These are phyloP conservation scores for Halcyon malimbica DNA, from an alignment of 2,113 vertebrate species.

Conservation along the genomic window DNA sequence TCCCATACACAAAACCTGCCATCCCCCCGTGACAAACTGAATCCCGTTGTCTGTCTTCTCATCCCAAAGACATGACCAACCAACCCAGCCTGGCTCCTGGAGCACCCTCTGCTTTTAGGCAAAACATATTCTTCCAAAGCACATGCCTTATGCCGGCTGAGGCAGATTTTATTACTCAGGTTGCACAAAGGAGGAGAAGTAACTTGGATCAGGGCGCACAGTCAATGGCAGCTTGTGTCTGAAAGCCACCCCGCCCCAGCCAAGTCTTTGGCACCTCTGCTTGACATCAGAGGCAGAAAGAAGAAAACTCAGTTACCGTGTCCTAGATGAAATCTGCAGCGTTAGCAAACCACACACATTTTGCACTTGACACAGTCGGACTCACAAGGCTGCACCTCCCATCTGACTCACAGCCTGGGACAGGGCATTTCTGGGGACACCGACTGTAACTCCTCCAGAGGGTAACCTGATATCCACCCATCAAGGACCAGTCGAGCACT, in stretches of 20 bases:
- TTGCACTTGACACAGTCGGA: neutral
- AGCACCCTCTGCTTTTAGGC: neutral
- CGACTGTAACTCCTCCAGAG: neutral
- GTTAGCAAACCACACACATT: neutral
- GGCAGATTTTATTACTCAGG: neutral
- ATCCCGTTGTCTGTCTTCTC: neutral
- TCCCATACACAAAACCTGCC: neutral
- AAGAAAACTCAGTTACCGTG: neutral
- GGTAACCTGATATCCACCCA: neutral
- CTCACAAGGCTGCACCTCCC: neutral
- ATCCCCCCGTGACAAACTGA: neutral
- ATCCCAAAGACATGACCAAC: neutral
- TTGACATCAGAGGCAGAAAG: neutral
- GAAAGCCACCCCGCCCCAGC: neutral
- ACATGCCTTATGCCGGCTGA: neutral
- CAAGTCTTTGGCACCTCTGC: neutral
- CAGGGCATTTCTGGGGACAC: rapidly evolving
- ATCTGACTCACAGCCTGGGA: neutral
- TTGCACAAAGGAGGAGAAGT: neutral
- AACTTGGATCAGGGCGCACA: neutral
- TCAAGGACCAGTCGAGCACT: neutral
- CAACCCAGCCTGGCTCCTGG: neutral
- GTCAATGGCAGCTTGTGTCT: neutral
- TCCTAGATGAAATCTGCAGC: neutral
- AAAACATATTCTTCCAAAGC: neutral